Percentiles rank a stretch among this genome's conserved stretches.
Conservation (phyloP, 2,113 vertebrate species). For the Deroptyus accipitrinus region DNA sequence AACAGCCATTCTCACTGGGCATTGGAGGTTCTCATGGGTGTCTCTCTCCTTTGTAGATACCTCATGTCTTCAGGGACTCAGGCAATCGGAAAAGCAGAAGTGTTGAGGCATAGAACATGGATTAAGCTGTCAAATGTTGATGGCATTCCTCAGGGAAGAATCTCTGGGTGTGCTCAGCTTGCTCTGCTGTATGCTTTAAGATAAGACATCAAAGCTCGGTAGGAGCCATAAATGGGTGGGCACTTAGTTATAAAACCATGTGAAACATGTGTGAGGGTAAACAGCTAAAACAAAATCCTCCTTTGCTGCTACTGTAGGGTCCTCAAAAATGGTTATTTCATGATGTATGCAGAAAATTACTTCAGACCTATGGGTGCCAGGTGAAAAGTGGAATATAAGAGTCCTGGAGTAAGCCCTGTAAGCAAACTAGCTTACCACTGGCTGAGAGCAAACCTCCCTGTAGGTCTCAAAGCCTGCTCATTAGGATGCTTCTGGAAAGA, state of each 20-base stretch:
- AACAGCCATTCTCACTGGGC: neutral
- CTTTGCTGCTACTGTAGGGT: neutral
- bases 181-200: neutral
- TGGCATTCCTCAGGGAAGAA: neutral
- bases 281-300: neutral
- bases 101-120: neutral
- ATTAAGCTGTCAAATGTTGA: neutral
- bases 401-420: neutral
- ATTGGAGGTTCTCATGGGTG: neutral
- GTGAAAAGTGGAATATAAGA: neutral
- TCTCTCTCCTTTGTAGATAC: neutral
- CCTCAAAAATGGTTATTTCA: neutral
- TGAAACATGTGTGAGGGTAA: neutral
- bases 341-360: neutral
- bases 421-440: neutral
- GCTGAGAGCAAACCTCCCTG: neutral
- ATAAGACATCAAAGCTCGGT: neutral
- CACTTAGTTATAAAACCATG: neutral
- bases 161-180: neutral
- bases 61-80: neutral
- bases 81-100: neutral
- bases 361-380: neutral
- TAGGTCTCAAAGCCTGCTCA: neutral
- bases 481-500: neutral
- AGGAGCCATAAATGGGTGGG: neutral